These are phyloP conservation scores for Standfussiana lucernea DNA, from an alignment of 2,888 invertebrate genomes.

Conservation along the genomic window DNA sequence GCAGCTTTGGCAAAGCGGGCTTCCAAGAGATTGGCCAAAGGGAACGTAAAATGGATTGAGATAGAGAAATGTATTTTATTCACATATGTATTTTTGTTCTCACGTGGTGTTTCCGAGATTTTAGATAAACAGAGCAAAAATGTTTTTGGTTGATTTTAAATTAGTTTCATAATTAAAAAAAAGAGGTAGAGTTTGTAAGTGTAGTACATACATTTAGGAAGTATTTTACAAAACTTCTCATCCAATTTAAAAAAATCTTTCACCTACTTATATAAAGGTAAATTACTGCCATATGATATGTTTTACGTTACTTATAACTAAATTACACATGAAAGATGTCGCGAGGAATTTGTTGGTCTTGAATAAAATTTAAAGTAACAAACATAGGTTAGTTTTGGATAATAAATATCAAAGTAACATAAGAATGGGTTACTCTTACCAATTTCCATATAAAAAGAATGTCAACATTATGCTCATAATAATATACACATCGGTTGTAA, in stretches of 20 bases:
- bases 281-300: not conserved
- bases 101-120: not conserved
- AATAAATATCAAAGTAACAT: too few relatives aligned
- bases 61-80: constrained; percentile 25
- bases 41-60: constrained; percentile 53
- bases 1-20: constrained; percentile 76
- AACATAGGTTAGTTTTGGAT: too few relatives aligned
- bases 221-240: not conserved
- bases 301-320: not conserved
- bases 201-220: not conserved
- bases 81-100: constrained; percentile 8
- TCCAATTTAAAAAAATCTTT: not conserved
- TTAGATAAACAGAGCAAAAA: not conserved
- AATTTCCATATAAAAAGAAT: too few relatives aligned
- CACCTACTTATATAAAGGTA: not conserved
- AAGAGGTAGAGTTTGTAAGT: not conserved
- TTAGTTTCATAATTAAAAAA: not conserved
- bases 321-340: not conserved
- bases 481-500: not conserved
- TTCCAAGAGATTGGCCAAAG: constrained; percentile 72
- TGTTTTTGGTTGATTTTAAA: not conserved
- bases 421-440: not conserved
- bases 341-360: not conserved
- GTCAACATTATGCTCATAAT: not conserved
- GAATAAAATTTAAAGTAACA: not conserved